Evolutionary conservation across 2,113 vertebrate genomes (phyloP).

Genomic region (Morone chrysops): DNA sequence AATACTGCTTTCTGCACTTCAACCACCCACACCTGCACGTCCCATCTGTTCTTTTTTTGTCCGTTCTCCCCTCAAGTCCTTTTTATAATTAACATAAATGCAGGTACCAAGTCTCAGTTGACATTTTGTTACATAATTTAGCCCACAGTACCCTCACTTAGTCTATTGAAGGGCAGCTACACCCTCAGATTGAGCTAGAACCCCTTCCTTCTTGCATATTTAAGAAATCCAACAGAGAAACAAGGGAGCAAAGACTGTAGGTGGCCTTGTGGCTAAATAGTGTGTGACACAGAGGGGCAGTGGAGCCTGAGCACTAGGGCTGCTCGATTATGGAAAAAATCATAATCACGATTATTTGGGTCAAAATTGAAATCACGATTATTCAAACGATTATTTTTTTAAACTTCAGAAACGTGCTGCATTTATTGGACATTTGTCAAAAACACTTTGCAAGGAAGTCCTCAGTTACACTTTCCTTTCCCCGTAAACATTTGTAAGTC

Average conservation of each 20-base stretch:
- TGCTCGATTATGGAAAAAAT: too few relatives aligned
- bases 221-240: neutral
- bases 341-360: too few relatives aligned
- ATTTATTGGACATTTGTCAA: too few relatives aligned
- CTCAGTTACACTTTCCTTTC: too few relatives aligned
- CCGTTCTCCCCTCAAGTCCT: neutral
- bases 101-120: neutral
- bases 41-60: neutral
- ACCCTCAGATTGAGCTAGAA: neutral
- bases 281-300: neutral
- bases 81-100: slow-evolving; percentile 1
- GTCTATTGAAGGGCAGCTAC: neutral
- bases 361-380: too few relatives aligned
- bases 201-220: neutral
- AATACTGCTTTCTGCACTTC: neutral
- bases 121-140: slow-evolving; percentile 7
- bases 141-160: neutral
- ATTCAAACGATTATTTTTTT: too few relatives aligned
- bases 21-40: slow-evolving; percentile 4
- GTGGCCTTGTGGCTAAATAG: neutral
- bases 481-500: too few relatives aligned
- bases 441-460: too few relatives aligned
- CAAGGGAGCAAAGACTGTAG: neutral
- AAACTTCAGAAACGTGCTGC: too few relatives aligned
- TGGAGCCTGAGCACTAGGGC: too few relatives aligned